Base-by-base conservation (phyloP, 2,113 vertebrate species). In the Haemorhous mexicanus region DNA sequence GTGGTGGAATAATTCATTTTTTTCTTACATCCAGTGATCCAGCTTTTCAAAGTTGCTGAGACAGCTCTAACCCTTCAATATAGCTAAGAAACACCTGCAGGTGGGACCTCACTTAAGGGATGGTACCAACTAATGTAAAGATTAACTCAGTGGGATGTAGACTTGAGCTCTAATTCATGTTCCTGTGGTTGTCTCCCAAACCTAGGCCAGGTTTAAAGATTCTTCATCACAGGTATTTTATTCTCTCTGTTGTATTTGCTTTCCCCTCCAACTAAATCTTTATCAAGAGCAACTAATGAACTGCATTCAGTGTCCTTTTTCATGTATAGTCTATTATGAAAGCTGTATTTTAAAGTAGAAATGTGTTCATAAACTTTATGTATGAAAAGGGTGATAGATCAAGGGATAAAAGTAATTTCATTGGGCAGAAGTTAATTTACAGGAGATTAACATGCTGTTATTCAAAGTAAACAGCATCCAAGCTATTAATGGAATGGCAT, bases 401-500 rank as follows among this genome's bases (percentile, higher is more conserved):
- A 63, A 80, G 28, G 49, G 59, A 74, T 59, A 33, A 63, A 87
- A 84, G 28, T 33, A 52, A 50, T 63, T 74, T 84, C 0, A 0
- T 37, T 39, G 47, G 35, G 43, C 47, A 81, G 64, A 74, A 93
- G 50, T 95, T 77, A 21, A 55, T 70, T 87, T 87, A 50, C 27
- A 46, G 27, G 12, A 80, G 73, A 81, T 87, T 87, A 94, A 81
- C n/a, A 33, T 6, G 2, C 83, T 93, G 74, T 84, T 94, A 61
- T 24, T 84, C 56, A 75, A 56, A 67, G 52, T 55, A 55, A 89
- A 66, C 61, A 73, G 78, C 87, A 85, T 32, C 84, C 68, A 69
- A 67, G 89, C 47, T 92, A 87, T 96, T 96, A 13, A 28, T 66
- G 80, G 93, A 96, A 94, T 94, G 91, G 39, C 46, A 92, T 94